Evolutionary conservation across 2,888 invertebrate genomes (phyloP).

Genomic region (Nebria salina): DNA sequence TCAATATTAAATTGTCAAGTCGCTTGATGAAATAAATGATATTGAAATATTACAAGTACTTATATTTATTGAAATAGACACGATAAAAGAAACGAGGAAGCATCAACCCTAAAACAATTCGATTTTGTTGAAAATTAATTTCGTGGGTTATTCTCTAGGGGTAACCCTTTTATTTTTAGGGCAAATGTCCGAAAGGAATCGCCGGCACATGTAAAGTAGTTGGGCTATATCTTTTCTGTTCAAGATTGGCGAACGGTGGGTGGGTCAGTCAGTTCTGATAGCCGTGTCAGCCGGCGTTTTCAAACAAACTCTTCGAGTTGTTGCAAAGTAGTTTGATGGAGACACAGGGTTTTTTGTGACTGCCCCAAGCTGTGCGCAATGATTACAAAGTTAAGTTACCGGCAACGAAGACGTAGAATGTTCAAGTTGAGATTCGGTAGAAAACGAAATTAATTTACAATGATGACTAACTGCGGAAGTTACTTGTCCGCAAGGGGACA

Average conservation of each 20-base stretch:
- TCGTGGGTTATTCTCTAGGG: background rate
- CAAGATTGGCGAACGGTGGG: background rate
- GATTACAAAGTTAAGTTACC: slow-evolving; percentile 1
- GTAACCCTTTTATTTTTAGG: background rate
- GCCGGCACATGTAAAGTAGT: background rate
- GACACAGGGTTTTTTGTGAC: background rate
- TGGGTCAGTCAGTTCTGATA: background rate
- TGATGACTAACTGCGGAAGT: background rate
- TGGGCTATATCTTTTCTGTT: background rate
- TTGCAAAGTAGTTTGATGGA: background rate
- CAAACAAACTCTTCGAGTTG: background rate
- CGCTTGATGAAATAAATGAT: background rate
- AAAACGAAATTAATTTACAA: background rate
- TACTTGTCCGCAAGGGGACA: background rate
- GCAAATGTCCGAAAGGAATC: background rate
- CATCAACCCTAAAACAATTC: background rate
- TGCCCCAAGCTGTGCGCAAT: background rate
- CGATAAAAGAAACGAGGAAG: background rate
- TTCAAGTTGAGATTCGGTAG: background rate
- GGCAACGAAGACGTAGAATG: background rate
- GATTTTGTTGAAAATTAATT: background rate
- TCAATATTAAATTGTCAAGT: background rate
- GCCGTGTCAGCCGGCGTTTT: background rate
- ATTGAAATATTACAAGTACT: background rate
- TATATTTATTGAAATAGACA: background rate